phyloP scores from a whole-genome alignment of 2,797 vertebrate species.

The Miichthys miiuy region DNA sequence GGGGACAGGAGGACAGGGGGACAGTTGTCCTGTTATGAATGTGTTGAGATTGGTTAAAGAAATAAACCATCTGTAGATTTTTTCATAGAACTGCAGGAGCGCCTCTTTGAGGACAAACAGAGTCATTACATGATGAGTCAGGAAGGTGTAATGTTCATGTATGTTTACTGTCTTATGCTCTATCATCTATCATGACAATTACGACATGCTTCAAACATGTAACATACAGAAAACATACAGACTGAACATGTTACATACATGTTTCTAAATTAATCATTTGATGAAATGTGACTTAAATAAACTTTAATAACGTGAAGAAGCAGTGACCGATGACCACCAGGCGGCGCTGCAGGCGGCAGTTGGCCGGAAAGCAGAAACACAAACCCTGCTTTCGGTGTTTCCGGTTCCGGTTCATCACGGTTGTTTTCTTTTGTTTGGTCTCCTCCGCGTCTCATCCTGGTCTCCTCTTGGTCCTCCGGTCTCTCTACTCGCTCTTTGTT shows the following conservation, averaged over 20 bases:
- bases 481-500: not conserved
- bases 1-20: too few relatives aligned
- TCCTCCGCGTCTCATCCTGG: not conserved
- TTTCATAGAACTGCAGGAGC: not conserved
- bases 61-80: not conserved
- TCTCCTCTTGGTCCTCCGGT: fast-evolving
- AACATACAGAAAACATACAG: too few relatives aligned
- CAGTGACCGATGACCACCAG: not conserved
- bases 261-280: too few relatives aligned
- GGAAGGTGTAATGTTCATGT: too few relatives aligned
- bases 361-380: not conserved
- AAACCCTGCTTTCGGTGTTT: not conserved
- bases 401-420: conserved; percentile 7
- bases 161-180: too few relatives aligned
- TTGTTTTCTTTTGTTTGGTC: not conserved
- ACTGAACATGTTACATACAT: too few relatives aligned
- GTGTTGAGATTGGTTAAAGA: too few relatives aligned
- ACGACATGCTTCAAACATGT: too few relatives aligned
- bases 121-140: not conserved
- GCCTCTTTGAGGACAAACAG: conserved; percentile 4
- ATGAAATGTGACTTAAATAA: too few relatives aligned
- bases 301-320: too few relatives aligned
- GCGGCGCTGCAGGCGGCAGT: not conserved
- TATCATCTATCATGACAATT: too few relatives aligned
- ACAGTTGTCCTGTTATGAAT: too few relatives aligned